phyloP scores from a whole-genome alignment of 2,888 invertebrate genomes.

The Cynaeus angustus region DNA sequence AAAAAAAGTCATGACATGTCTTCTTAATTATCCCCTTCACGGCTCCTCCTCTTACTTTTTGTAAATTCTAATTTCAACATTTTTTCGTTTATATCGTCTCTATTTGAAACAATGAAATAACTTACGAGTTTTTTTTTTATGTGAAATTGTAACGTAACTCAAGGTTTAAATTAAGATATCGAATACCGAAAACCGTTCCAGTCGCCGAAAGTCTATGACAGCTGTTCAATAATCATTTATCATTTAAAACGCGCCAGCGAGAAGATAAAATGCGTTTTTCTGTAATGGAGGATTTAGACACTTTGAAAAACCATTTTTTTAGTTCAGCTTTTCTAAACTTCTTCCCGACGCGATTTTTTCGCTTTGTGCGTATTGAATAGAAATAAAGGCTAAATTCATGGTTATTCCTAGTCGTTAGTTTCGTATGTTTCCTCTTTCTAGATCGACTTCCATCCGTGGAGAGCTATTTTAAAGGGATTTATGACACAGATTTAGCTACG shows the following conservation, averaged over 20 bases:
- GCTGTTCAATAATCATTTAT: conserved; percentile 10
- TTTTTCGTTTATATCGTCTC: too few species aligned
- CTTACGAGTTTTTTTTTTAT: too few species aligned
- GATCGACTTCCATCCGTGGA: conserved; percentile 3
- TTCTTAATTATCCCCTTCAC: too few species aligned
- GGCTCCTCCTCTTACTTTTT: too few species aligned
- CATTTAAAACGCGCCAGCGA: not conserved
- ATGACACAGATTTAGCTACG: not conserved
- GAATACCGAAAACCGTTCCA: not conserved
- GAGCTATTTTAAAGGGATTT: not conserved
- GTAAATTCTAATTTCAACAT: too few species aligned
- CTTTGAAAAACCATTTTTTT: not conserved
- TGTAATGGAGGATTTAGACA: not conserved
- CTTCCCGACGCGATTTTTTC: not conserved
- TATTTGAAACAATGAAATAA: too few species aligned
- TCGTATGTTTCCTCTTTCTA: conserved; percentile 3
- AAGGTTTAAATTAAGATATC: conserved; percentile 5
- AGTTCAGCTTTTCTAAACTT: not conserved
- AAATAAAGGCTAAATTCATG: conserved; percentile 4
- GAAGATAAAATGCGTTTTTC: not conserved
- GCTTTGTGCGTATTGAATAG: conserved; percentile 5
- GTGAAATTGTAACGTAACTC: not conserved
- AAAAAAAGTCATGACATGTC: too few species aligned
- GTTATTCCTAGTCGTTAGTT: conserved; percentile 10
- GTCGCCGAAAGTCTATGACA: not conserved